A percentile compares a stretch with the other conserved stretches of the same genome.
Evolutionary conservation across 1,140 invertebrate genomes (phyloP).

Genomic region (Habropoda laboriosa): DNA sequence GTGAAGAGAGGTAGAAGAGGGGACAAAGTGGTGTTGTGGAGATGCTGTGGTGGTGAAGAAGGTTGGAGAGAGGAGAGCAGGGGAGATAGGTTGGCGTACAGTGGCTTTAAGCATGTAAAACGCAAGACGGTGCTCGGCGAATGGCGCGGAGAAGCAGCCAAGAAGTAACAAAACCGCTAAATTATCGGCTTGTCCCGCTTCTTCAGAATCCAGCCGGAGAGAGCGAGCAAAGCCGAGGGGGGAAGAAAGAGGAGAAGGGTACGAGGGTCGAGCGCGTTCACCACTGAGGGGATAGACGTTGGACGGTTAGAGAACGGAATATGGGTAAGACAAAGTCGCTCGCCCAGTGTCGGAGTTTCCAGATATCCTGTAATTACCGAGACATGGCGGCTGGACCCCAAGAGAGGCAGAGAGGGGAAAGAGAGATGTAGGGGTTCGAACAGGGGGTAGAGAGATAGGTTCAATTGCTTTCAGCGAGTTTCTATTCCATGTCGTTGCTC

Average conservation of each 20-base stretch:
- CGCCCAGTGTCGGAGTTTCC: conserved; percentile 20
- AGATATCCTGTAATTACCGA: conserved; percentile 49
- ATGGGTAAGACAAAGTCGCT: conserved; percentile 58
- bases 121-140: conserved; percentile 59
- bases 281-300: not conserved
- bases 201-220: conserved; percentile 20
- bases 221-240: conserved; percentile 8
- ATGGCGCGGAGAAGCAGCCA: conserved; percentile 47
- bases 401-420: too few species aligned
- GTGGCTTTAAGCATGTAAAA: conserved; percentile 75
- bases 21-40: not conserved
- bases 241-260: conserved; percentile 34
- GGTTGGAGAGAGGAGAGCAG: not conserved
- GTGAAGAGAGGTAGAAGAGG: not conserved
- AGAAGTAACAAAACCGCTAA: conserved; percentile 76
- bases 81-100: conserved; percentile 35
- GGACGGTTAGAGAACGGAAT: conserved; percentile 40
- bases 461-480: conserved; percentile 49
- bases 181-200: conserved; percentile 76
- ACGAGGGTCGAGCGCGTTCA: not conserved
- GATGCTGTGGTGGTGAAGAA: too few species aligned
- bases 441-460: conserved; percentile 14
- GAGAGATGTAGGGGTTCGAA: not conserved
- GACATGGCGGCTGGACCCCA: not conserved
- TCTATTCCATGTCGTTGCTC: conserved; percentile 35